Evolutionary conservation across 2,113 vertebrate species (phyloP).

Genomic region (Psittacara wagleri): DNA sequence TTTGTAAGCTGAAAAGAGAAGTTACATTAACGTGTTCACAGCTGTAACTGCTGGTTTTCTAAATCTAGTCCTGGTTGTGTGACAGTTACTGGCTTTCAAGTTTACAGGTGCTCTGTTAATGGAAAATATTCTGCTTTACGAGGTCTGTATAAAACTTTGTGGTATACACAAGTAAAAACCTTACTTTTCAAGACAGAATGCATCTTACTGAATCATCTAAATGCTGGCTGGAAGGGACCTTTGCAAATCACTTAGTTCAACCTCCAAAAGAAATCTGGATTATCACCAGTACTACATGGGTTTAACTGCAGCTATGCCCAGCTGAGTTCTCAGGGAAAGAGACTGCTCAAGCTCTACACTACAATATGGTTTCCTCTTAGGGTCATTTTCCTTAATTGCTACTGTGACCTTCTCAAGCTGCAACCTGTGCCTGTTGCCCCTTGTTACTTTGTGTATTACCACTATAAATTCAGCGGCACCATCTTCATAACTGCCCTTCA

Average conservation of each 20-base stretch:
- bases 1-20: not conserved
- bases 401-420: not conserved
- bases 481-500: not conserved
- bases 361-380: not conserved
- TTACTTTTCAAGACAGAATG: not conserved
- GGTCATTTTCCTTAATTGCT: not conserved
- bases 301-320: not conserved
- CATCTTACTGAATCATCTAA: not conserved
- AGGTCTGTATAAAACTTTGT: not conserved
- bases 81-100: not conserved
- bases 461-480: not conserved
- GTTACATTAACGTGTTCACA: not conserved
- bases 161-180: not conserved
- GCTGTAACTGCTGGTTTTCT: not conserved
- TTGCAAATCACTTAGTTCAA: not conserved
- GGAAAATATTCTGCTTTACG: not conserved
- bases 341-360: not conserved
- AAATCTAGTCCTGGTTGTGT: not conserved
- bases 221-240: accelerated
- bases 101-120: not conserved
- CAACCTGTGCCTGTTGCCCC: not conserved
- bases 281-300: not conserved
- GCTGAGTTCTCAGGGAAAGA: not conserved
- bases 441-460: not conserved
- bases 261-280: not conserved